These are phyloP conservation scores for Taxidea taxus DNA, from an alignment of 2,113 vertebrate genomes.

Conservation along the genomic window DNA sequence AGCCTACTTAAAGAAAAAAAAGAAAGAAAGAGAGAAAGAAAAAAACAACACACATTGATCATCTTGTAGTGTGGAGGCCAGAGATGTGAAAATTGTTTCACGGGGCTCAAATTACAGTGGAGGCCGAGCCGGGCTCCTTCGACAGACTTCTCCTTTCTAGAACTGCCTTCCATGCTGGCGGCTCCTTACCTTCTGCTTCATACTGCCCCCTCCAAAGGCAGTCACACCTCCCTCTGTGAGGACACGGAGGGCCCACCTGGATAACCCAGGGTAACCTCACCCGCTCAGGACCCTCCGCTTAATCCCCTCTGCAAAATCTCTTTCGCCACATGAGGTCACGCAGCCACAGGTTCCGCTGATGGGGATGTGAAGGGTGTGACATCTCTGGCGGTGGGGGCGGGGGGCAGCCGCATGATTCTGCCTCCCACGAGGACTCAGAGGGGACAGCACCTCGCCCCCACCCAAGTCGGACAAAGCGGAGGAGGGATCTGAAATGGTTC, in stretches of 20 bases:
- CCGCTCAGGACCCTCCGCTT: neutral
- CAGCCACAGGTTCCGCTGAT: neutral
- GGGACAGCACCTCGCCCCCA: neutral
- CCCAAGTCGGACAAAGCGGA: neutral
- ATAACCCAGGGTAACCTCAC: neutral
- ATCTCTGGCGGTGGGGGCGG: no score
- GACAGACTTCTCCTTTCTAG: neutral
- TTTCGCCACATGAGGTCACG: neutral
- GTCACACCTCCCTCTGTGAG: neutral
- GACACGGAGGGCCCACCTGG: neutral
- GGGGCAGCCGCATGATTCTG: neutral
- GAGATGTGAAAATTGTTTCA: neutral
- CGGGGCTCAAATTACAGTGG: neutral
- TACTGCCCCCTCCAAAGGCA: rapidly evolving
- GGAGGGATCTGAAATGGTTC: neutral
- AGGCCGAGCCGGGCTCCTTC: neutral
- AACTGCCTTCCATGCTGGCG: neutral
- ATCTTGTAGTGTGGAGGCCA: neutral
- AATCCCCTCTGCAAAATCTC: neutral
- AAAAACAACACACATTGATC: neutral
- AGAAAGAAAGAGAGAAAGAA: neutral
- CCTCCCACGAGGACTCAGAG: neutral
- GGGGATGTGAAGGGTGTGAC: no score
- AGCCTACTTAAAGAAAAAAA: neutral
- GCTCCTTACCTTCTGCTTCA: neutral